Base-by-base conservation (phyloP, 2,797 vertebrate genomes). In the Lates japonicus region DNA sequence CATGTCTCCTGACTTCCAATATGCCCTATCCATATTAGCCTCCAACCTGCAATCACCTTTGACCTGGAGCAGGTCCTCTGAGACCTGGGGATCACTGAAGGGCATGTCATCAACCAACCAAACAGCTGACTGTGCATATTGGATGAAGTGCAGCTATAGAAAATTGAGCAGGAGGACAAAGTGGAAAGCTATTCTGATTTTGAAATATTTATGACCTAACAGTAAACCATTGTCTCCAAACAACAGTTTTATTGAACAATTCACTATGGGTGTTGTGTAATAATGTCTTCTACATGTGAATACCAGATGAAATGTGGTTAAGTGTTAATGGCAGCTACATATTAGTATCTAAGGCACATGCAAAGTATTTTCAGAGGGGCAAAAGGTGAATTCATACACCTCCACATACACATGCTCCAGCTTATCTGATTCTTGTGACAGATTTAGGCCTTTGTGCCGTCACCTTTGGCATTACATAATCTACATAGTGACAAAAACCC, bases 391-490 rank as follows among this genome's bases (percentile, higher is more conserved):
- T 84, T 72, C 17, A 73, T 52, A 82, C 77, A 80, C 74, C 49
- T 73, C 78, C 22, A 67, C 71, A 42, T 39, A 54, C 87, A 89
- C 91, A 89, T 84, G 88, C 85, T 81, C 65, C 84, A 83, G 91
- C 73, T 94, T 91, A 94, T 92, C 87, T 81, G 75, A 44, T 74
- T 91, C 91, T 92, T 92, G 87, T 93, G 91, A 94, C 85, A 73
- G 83, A 86, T 88, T 86, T 83, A 88, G 86, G 84, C 82, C 80
- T 89, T 90, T 91, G 82, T 85, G 74, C 79, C 31, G 65, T 89
- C 89, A 94, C 87, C 90, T 92, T 85, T 88, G 76, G 70, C 76
- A 76, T 94, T 91, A 85, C 78, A 84, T 94, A 93, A 95, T 92
- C 86, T 88, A 78, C 81, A 79, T 54, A 46, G 87, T 83, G 81